Percentiles rank a stretch among this genome's conserved stretches.
These are phyloP conservation scores for Cheilosia pagana DNA, from an alignment of 2,888 invertebrate species.

Conservation along the genomic window DNA sequence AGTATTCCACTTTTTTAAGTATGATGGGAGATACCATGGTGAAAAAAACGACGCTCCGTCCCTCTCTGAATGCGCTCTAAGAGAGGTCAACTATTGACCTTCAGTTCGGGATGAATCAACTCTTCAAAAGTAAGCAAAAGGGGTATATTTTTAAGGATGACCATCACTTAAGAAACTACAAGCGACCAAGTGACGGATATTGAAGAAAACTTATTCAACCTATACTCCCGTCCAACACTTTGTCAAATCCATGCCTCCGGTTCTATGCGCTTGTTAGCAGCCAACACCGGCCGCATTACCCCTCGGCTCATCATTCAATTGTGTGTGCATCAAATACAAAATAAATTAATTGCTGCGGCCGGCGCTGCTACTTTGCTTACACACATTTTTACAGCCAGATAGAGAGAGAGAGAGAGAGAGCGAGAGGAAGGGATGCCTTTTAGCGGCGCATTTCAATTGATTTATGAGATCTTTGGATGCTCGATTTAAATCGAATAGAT, in stretches of 20 bases:
- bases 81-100: too few species aligned
- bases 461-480: conserved; percentile 70
- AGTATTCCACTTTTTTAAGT: too few species aligned
- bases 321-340: conserved; percentile 34
- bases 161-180: too few species aligned
- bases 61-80: too few species aligned
- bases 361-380: conserved; percentile 14
- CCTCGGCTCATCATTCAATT: conserved; percentile 49
- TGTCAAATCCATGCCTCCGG: not conserved
- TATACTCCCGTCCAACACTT: not conserved
- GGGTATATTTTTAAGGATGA: too few species aligned
- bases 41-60: too few species aligned
- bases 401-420: conserved; percentile 16
- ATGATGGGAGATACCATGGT: too few species aligned
- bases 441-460: conserved; percentile 67
- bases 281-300: conserved; percentile 25
- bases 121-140: too few species aligned
- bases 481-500: conserved; percentile 73
- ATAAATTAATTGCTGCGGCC: conserved; percentile 69
- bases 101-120: too few species aligned
- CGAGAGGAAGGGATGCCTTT: conserved; percentile 27
- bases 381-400: not conserved
- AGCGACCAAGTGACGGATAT: too few species aligned
- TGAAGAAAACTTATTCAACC: too few species aligned
- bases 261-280: conserved; percentile 26